phyloP scores from a whole-genome alignment of 1,140 invertebrate genomes.

The Batillaria attramentaria region DNA sequence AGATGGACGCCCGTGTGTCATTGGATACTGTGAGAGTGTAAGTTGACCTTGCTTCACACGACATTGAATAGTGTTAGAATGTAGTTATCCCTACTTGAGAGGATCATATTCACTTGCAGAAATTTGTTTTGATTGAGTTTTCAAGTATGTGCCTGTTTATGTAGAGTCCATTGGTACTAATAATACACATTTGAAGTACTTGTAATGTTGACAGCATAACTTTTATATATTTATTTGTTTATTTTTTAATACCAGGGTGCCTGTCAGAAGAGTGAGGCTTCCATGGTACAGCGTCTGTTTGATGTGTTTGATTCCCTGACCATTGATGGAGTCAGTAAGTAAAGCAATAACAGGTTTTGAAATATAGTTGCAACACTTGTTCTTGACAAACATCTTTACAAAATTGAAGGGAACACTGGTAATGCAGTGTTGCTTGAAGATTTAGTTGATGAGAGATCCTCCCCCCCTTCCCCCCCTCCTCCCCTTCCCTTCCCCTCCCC shows the following conservation, averaged over 20 bases:
- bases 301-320: slow-evolving; percentile 48
- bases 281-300: slow-evolving; percentile 47
- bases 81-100: no score
- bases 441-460: no score
- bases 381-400: no score
- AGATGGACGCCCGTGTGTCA: slow-evolving; percentile 95
- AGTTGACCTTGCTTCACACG: slow-evolving; percentile 35
- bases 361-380: no score
- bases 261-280: slow-evolving; percentile 44
- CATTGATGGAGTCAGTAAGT: slow-evolving; percentile 52
- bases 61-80: neutral
- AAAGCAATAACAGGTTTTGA: no score
- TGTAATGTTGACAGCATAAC: neutral
- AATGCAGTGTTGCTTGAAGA: no score
- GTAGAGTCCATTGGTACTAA: no score
- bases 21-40: slow-evolving; percentile 95
- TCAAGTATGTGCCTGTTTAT: no score
- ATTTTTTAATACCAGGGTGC: slow-evolving; percentile 33
- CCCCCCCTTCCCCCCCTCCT: no score
- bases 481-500: no score
- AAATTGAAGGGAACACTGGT: no score
- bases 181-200: no score
- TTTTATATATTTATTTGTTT: neutral
- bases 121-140: neutral
- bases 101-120: neutral